Base-by-base conservation (phyloP, 2,113 vertebrate genomes). In the Piaya cayana region DNA sequence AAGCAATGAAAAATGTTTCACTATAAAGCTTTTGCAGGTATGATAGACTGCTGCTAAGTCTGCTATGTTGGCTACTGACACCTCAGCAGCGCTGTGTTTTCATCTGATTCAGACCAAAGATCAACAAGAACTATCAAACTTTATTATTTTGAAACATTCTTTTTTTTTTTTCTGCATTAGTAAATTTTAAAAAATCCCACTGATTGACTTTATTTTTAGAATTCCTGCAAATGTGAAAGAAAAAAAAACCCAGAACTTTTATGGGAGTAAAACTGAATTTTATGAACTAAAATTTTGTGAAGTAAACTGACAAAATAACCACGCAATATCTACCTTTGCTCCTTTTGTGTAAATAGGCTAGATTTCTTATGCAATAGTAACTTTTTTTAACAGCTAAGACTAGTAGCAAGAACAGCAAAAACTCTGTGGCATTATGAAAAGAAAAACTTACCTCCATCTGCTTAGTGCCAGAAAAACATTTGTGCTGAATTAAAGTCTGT, bases 361-460 rank as follows among this genome's bases (percentile, higher is more conserved):
- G 21, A 52, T 30, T 49, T 56, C 47, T 50, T 65, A 55, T 2
- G 6, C 26, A 88, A 72, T 3, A 67, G 49, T 30, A 3, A 4
- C 27, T 11, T 27, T 36, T 45, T 90, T 58, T 22, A 79, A 56
- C 39, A 74, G 39, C 36, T 39, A 85, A 42, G 12, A 69, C 62
- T 49, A 77, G 9, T 12, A 77, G 53, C 18, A 92, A 1, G 0
- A 74, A 12, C 5, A 64, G 56, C 5, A 82, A 39, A 81, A 90
- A 64, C 11, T 47, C 21, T 43, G 18, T 39, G 42, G 29, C 39
- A 53, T 47, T 72, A 68, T 4, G 13, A 62, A 55, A 47, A 67
- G 39, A 71, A 26, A 76, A 56, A 96, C 93, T 96, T 94, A 95
- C 95, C 90, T 95, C 64, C 36, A 53, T 15, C 27, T 92, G 75